Evolutionary conservation across 2,113 vertebrate genomes (phyloP).

Genomic region (Tichodroma muraria): DNA sequence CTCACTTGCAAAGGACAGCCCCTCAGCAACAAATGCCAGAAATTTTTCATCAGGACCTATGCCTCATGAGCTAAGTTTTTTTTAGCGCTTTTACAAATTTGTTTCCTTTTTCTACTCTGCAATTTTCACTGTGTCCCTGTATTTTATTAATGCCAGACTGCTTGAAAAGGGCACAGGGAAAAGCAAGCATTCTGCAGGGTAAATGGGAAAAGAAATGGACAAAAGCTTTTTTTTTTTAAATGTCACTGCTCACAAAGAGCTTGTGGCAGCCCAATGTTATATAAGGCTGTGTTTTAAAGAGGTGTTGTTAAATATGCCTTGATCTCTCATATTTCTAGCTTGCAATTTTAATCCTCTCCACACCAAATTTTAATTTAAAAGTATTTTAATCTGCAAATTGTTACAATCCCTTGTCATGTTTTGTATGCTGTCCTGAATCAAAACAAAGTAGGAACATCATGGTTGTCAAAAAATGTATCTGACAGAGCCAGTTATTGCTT

Average conservation of each 20-base stretch:
- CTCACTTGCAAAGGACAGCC: not conserved
- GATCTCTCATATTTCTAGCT: not conserved
- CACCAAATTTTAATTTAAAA: not conserved
- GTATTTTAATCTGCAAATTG: not conserved
- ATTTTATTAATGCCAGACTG: not conserved
- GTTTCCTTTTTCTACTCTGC: not conserved
- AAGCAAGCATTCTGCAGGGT: not conserved
- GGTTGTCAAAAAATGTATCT: slow-evolving; percentile 30
- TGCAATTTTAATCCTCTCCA: not conserved
- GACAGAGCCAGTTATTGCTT: slow-evolving; percentile 19
- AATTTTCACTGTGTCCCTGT: not conserved
- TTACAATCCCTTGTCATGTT: slow-evolving; percentile 3
- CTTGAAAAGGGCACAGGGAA: not conserved
- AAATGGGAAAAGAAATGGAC: not conserved
- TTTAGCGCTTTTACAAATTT: not conserved
- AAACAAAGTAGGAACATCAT: slow-evolving; percentile 34
- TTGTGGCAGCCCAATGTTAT: not conserved
- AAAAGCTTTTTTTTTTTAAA: not conserved
- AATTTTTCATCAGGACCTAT: not conserved
- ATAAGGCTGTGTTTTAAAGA: not conserved
- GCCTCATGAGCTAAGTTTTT: not conserved
- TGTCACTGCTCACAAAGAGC: slow-evolving; percentile 1
- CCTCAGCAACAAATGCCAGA: not conserved
- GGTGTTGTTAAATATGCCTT: not conserved
- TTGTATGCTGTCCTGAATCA: slow-evolving; percentile 24